Conservation (phyloP, 2,888 invertebrate species). For the Herminia tarsipennalis region DNA sequence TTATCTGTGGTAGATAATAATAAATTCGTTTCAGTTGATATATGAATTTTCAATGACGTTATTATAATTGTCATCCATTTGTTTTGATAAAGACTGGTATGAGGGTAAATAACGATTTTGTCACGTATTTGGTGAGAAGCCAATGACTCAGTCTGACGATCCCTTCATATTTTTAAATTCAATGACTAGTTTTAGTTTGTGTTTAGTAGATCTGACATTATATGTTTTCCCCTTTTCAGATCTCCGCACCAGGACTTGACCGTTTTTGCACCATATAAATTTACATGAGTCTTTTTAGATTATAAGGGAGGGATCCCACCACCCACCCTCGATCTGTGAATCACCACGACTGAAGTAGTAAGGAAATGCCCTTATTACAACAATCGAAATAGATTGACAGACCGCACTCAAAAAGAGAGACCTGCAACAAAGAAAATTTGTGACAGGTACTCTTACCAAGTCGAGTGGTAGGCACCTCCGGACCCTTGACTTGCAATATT, state of each 20-base stretch:
- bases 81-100: neutral
- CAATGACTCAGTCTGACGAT: too few species aligned
- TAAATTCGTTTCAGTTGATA: slow-evolving; percentile 1
- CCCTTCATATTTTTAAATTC: slow-evolving; percentile 1
- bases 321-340: too few species aligned
- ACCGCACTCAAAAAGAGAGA: too few species aligned
- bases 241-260: slow-evolving; percentile 2
- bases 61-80: slow-evolving; percentile 2
- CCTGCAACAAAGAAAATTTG: too few species aligned
- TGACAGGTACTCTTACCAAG: too few species aligned
- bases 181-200: neutral
- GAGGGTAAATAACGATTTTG: neutral
- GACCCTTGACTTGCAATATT: too few species aligned
- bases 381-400: too few species aligned
- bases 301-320: too few species aligned
- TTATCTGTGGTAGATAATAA: neutral
- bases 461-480: too few species aligned
- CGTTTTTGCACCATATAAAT: slow-evolving; percentile 13
- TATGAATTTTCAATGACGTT: too few species aligned
- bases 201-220: neutral
- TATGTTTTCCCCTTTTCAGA: slow-evolving; percentile 2
- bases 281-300: neutral
- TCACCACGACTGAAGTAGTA: too few species aligned
- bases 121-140: neutral
- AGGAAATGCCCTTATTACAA: too few species aligned